Evolutionary conservation across 2,888 invertebrate species (phyloP), one percentile per base, ranked within the genome.

Genomic region (Limnephilus rhombicus): DNA sequence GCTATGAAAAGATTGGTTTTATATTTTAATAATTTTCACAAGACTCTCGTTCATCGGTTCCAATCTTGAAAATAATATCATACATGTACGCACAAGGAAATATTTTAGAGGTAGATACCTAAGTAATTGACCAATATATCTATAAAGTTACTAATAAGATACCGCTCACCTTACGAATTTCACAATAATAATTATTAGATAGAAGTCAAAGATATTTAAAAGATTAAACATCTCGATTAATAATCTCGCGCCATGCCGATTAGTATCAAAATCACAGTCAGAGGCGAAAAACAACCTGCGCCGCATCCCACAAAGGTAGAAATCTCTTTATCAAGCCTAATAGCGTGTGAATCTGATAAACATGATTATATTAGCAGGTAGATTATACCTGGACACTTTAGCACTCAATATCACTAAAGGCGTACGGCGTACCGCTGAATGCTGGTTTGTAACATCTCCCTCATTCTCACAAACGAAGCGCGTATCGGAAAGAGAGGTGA

Each of bases 311-410:
- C 68, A 68, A 68, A 68, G 68, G 24, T 68, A 15, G 15, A 85
- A 85, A 85, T 34, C 41, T 24, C n/a, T 85, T 85, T 41, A 41
- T 85, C 53, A 11, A 86, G 45, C 45, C 49, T 86, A 86, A 41
- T 49, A 31, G 86, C 86, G 86, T 86, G 86, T 86, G 86, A 86
- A 86, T 49, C 29, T 82, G 82, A 82, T 82, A 82, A 82, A 82
- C 34, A 34, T 82, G 29, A 82, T 82, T 82, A 82, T 82, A 34
- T 34, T 68, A 68, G 68, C 68, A 68, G 68, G 68, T 68, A n/a
- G 68, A 68, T 68, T 68, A 68, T 68, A 68, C 68, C 68, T n/a
- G 68, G 68, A 68, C 68, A 68, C 68, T 68, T 68, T 68, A 68
- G 68, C 68, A n/a, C 68, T 68, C 68, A 24, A 24, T n/a, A 68